Percentiles rank a stretch among this genome's conserved stretches.
Conservation (phyloP, 2,113 vertebrate genomes). For the Excalfactoria chinensis region DNA sequence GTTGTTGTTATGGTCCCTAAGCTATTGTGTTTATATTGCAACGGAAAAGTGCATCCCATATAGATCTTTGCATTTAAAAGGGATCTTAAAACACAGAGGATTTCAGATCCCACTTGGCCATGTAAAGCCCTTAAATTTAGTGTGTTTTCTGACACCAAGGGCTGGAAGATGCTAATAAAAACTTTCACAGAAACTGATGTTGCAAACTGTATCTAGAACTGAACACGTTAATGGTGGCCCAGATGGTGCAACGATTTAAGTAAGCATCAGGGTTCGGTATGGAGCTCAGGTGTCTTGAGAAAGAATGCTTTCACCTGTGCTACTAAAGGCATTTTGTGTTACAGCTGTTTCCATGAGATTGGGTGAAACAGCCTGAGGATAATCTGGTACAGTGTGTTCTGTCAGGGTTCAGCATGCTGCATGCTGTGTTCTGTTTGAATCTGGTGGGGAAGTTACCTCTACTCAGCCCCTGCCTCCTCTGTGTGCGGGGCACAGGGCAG, state of each 20-base stretch:
- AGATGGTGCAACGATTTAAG: background rate
- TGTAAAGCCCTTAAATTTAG: background rate
- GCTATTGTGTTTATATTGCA: background rate
- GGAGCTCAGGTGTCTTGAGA: background rate
- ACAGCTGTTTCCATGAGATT: background rate
- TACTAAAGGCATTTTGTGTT: background rate
- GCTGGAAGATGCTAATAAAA: background rate
- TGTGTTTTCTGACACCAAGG: background rate
- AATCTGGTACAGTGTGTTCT: background rate
- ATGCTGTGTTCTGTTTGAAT: too few species aligned
- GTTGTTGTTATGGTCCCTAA: background rate
- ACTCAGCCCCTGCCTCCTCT: background rate
- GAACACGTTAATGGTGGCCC: background rate
- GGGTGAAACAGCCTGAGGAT: background rate
- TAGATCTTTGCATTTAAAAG: background rate
- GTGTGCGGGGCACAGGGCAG: background rate
- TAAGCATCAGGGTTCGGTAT: background rate
- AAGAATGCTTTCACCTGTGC: background rate
- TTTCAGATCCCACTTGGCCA: background rate
- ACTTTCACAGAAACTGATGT: background rate
- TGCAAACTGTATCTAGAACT: background rate
- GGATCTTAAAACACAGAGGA: background rate
- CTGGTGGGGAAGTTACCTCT: background rate
- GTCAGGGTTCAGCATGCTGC: background rate
- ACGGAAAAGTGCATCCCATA: background rate